phyloP scores from a whole-genome alignment of 2,797 vertebrate genomes.

The Tenualosa thibaudeaui region DNA sequence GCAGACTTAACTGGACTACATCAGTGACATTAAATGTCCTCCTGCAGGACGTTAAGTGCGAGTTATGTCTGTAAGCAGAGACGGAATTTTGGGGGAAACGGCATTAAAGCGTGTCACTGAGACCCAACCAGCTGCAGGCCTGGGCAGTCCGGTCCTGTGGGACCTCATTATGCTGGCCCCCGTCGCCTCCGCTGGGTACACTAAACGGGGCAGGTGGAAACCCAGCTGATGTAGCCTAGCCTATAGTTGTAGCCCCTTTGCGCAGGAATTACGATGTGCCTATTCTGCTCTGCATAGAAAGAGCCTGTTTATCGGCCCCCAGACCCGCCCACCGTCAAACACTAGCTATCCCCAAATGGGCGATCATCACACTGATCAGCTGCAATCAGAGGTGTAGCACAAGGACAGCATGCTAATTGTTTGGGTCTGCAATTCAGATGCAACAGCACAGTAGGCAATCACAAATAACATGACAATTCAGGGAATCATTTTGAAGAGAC shows the following conservation, averaged over 20 bases:
- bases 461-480: neutral
- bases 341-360: slow-evolving; percentile 55
- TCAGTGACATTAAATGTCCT: slow-evolving; percentile 32
- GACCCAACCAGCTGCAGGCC: slow-evolving; percentile 13
- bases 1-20: slow-evolving; percentile 1
- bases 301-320: slow-evolving; percentile 63
- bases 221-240: slow-evolving; percentile 39
- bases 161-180: slow-evolving; percentile 65
- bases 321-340: slow-evolving; percentile 55
- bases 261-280: neutral
- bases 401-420: slow-evolving; percentile 56
- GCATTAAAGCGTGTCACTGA: slow-evolving; percentile 51
- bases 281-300: slow-evolving; percentile 64
- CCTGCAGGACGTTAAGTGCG: slow-evolving; percentile 38
- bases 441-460: slow-evolving; percentile 18
- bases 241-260: neutral
- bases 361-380: slow-evolving; percentile 69
- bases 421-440: slow-evolving; percentile 49
- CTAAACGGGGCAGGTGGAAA: slow-evolving; percentile 58
- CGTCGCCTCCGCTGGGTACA: slow-evolving; percentile 52
- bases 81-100: slow-evolving; percentile 32
- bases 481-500: neutral
- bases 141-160: slow-evolving; percentile 49
- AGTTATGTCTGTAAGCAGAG: slow-evolving; percentile 48
- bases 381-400: slow-evolving; percentile 62